Percentiles rank a stretch among this genome's conserved stretches.
Conservation (phyloP, 2,888 invertebrate genomes). For the Therioaphis trifolii region DNA sequence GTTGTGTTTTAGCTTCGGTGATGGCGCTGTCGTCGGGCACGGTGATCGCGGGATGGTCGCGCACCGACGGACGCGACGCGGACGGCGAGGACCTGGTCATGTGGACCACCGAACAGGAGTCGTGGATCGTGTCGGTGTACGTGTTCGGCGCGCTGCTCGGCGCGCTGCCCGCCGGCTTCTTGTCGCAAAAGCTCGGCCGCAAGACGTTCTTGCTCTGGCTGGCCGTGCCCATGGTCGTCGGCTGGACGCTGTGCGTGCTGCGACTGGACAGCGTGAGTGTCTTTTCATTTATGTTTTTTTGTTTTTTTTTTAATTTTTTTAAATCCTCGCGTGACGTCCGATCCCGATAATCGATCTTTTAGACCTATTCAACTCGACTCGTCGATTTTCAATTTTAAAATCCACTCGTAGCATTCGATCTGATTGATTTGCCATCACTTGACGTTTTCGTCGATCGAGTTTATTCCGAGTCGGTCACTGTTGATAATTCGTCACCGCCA, state of each 20-base stretch:
- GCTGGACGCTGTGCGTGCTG: slow-evolving; percentile 80
- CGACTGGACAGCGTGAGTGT: slow-evolving; percentile 69
- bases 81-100: slow-evolving; percentile 32
- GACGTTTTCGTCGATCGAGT: too few relatives aligned
- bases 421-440: too few relatives aligned
- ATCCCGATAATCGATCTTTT: too few relatives aligned
- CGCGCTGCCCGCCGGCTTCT: slow-evolving; percentile 67
- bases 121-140: slow-evolving; percentile 79
- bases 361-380: too few relatives aligned
- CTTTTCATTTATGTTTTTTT: too few relatives aligned
- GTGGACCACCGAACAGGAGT: slow-evolving; percentile 72
- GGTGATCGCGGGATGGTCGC: slow-evolving; percentile 66
- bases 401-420: too few relatives aligned
- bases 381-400: too few relatives aligned
- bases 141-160: slow-evolving; percentile 79
- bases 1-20: slow-evolving; percentile 64
- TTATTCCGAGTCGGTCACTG: too few relatives aligned
- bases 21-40: slow-evolving; percentile 66
- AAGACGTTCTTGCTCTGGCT: slow-evolving; percentile 76
- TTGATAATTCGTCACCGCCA: too few relatives aligned
- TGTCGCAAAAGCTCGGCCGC: slow-evolving; percentile 78
- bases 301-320: too few relatives aligned
- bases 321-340: too few relatives aligned
- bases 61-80: slow-evolving; percentile 63
- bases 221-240: slow-evolving; percentile 77